These are phyloP conservation scores for Ascidia mentula DNA, from an alignment of 23 tunicate genomes.

Conservation along the genomic window DNA sequence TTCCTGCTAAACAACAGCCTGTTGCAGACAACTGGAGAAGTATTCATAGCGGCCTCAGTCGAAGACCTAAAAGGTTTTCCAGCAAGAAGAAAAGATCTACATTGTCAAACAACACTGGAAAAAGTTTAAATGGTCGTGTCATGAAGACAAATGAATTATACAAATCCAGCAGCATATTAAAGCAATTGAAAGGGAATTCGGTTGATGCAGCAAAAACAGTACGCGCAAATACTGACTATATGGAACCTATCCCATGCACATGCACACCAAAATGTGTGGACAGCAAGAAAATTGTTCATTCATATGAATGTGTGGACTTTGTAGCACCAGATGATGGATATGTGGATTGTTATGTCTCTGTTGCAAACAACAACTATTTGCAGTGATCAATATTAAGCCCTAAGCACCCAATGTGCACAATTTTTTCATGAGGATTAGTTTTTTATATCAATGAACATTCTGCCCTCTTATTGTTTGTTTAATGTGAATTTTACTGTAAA, in stretches of 20 bases:
- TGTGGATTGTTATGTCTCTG: background rate
- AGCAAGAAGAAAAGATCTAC: background rate
- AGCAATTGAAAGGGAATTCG: background rate
- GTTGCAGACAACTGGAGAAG: background rate
- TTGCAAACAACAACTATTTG: background rate
- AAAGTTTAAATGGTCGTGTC: background rate
- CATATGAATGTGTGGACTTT: background rate
- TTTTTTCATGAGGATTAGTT: no score
- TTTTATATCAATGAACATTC: no score
- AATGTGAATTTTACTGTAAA: no score
- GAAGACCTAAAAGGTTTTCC: background rate
- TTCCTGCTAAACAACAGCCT: background rate
- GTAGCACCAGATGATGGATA: background rate
- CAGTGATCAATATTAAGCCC: background rate
- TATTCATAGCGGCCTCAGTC: no score
- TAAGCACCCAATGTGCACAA: no score
- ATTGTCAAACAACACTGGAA: background rate
- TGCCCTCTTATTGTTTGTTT: no score
- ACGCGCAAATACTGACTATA: background rate
- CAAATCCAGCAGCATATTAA: background rate
- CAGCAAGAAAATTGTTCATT: background rate
- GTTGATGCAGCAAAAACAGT: background rate
- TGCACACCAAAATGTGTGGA: background rate
- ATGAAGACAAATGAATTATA: background rate
- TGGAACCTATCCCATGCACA: background rate